A percentile compares a stretch with the other conserved stretches of the same genome.
These are phyloP conservation scores for Fukomys damarensis DNA, from an alignment of 2,113 vertebrate species.

Conservation along the genomic window DNA sequence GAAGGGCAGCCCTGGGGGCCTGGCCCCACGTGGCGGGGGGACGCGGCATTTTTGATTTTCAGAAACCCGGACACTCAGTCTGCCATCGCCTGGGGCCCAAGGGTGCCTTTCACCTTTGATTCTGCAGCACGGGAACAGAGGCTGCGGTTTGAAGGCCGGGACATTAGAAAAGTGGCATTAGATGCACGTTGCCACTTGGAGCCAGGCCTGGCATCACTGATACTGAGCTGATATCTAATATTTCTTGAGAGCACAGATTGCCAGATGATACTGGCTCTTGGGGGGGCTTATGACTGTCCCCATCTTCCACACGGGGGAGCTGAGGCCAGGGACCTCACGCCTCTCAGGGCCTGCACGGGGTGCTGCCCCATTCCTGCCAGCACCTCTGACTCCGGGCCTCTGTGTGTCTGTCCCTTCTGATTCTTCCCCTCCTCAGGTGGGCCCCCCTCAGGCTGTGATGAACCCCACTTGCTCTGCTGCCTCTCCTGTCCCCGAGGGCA, in stretches of 20 bases:
- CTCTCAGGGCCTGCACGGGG: accelerated
- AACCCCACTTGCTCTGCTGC: neutral
- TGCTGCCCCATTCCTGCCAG: neutral
- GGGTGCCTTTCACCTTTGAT: accelerated
- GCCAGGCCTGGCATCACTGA: neutral
- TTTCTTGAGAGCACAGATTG: accelerated
- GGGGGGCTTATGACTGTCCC: neutral
- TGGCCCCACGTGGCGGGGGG: neutral
- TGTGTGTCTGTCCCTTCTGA: neutral
- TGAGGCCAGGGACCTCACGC: neutral
- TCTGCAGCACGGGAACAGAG: neutral
- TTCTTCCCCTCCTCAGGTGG: neutral
- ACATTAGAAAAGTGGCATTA: accelerated
- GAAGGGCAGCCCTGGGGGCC: neutral
- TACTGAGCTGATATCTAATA: too few species aligned
- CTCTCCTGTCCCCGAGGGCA: neutral
- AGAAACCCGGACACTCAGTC: neutral
- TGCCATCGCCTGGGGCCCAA: neutral
- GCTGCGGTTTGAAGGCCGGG: accelerated
- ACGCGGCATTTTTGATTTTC: neutral
- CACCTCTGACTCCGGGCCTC: neutral
- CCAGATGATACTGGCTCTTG: accelerated
- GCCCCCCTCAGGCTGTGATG: accelerated
- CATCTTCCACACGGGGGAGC: neutral
- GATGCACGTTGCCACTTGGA: neutral